Evolutionary conservation across 2,113 vertebrate species (phyloP).

Genomic region (Callospermophilus lateralis): DNA sequence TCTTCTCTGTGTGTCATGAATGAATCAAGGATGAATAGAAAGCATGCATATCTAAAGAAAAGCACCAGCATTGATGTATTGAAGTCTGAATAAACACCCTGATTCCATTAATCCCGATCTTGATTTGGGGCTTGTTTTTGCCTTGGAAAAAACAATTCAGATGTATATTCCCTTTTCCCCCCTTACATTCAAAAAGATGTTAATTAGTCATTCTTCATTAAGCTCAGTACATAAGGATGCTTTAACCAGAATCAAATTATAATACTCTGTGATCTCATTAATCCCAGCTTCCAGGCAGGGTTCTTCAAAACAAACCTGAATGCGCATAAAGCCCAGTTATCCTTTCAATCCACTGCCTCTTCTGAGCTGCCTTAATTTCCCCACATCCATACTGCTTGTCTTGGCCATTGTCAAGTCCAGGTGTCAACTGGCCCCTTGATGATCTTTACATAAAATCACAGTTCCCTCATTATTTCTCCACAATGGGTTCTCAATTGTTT

Average conservation of each 20-base stretch:
- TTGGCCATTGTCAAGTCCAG: neutral
- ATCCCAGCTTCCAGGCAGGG: constrained; percentile 45
- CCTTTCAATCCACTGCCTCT: constrained; percentile 14
- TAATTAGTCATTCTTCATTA: constrained; percentile 74
- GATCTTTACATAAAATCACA: neutral
- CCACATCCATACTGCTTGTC: neutral
- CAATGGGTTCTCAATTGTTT: neutral
- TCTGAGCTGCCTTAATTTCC: neutral
- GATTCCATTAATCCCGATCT: constrained; percentile 54
- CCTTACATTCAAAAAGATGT: constrained; percentile 65
- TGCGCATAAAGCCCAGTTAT: neutral
- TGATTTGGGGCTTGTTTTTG: constrained; percentile 69
- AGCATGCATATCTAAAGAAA: constrained; percentile 33
- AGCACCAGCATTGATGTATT: neutral
- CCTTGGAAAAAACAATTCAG: constrained; percentile 67
- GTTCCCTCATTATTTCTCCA: constrained; percentile 38
- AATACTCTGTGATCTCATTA: constrained; percentile 67
- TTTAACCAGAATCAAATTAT: constrained; percentile 64
- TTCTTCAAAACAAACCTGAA: constrained; percentile 59
- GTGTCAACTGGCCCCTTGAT: neutral
- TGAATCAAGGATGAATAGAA: constrained; percentile 49
- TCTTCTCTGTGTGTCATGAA: constrained; percentile 26
- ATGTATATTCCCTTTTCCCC: constrained; percentile 25
- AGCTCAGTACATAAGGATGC: constrained; percentile 44
- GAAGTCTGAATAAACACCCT: constrained; percentile 66